These are phyloP conservation scores for Spinus pinus DNA, from an alignment of 2,797 vertebrate genomes.

Conservation along the genomic window DNA sequence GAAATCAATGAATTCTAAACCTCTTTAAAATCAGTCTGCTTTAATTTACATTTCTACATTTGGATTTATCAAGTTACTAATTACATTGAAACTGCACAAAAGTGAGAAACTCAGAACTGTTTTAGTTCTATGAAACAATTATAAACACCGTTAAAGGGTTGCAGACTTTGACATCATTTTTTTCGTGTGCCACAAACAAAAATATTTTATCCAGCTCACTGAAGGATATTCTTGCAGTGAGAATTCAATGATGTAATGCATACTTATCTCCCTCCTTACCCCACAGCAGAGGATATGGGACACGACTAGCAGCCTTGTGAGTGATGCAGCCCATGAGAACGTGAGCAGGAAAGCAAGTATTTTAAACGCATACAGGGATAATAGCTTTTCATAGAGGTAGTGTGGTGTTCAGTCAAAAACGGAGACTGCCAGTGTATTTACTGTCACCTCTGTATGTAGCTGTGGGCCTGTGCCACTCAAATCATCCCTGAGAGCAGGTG, in stretches of 20 bases:
- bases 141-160: background rate
- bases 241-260: background rate
- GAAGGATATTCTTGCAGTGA: background rate
- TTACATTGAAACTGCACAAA: background rate
- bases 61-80: background rate
- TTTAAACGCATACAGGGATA: rapidly evolving
- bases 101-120: background rate
- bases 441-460: background rate
- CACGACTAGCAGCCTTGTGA: background rate
- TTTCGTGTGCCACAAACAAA: background rate
- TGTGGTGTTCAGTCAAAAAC: background rate
- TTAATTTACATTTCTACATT: background rate
- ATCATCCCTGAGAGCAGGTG: background rate
- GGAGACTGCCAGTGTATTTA: background rate
- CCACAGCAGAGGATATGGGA: background rate
- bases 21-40: background rate
- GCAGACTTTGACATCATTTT: background rate
- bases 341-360: background rate
- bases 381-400: background rate
- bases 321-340: background rate
- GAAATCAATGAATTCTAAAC: background rate
- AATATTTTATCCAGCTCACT: background rate
- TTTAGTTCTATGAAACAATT: background rate
- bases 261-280: background rate
- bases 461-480: background rate